These are phyloP conservation scores for Thaleichthys pacificus DNA, from an alignment of 2,797 vertebrate genomes.

Conservation along the genomic window DNA sequence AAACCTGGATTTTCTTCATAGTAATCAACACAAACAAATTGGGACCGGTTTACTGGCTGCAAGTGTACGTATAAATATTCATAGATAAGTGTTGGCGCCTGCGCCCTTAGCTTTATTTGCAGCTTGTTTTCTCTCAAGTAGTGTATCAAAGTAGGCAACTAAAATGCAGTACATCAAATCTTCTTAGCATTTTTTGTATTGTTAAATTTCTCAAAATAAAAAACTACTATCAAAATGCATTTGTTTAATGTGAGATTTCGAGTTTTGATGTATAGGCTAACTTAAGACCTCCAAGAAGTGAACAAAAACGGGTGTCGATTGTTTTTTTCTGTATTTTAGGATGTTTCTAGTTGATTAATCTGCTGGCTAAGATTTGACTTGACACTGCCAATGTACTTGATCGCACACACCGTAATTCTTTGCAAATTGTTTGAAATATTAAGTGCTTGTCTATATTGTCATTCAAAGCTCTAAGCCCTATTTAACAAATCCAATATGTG, in stretches of 20 bases:
- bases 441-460: too few relatives aligned
- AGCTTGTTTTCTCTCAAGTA: too few relatives aligned
- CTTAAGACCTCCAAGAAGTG: background rate
- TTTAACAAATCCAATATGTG: too few relatives aligned
- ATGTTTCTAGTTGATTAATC: background rate
- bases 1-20: background rate
- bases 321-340: background rate
- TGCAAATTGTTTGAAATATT: background rate
- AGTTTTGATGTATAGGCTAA: too few relatives aligned
- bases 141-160: too few relatives aligned
- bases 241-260: background rate
- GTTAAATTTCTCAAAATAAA: too few relatives aligned
- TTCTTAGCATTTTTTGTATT: too few relatives aligned
- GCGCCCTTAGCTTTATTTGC: slow-evolving; percentile 36
- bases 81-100: slow-evolving; percentile 56
- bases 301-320: background rate
- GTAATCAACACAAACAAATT: slow-evolving; percentile 42
- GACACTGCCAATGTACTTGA: background rate
- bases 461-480: too few relatives aligned
- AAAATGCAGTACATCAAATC: too few relatives aligned
- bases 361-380: background rate
- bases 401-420: background rate
- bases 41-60: slow-evolving; percentile 66
- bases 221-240: background rate
- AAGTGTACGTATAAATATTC: slow-evolving; percentile 71